phyloP scores from a whole-genome alignment of 2,888 invertebrate species.

The Mythimna lalbum region DNA sequence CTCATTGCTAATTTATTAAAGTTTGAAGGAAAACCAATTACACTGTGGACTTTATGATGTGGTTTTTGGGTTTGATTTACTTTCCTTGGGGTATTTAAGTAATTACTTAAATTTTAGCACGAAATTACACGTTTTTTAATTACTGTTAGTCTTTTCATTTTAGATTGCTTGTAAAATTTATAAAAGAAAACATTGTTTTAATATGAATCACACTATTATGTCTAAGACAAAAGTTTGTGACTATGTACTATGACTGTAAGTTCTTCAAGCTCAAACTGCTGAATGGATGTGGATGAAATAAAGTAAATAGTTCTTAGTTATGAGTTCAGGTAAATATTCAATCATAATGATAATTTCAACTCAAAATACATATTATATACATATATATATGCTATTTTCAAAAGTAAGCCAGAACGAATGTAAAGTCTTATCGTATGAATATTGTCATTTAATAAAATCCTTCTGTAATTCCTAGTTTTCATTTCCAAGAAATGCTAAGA shows the following conservation, averaged over 20 bases:
- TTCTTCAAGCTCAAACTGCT: no score
- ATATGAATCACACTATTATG: no score
- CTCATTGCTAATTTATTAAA: conserved; percentile 36
- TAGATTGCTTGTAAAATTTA: not conserved
- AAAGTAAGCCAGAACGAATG: no score
- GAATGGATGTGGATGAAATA: no score
- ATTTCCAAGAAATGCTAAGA: not conserved
- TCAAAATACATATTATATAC: no score
- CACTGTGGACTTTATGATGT: conserved; percentile 20
- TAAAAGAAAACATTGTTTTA: not conserved
- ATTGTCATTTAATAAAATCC: not conserved
- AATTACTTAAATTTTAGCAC: conserved; percentile 4
- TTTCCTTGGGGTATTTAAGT: conserved; percentile 4
- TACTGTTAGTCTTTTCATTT: not conserved
- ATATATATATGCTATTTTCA: no score
- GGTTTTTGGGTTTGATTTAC: conserved; percentile 15
- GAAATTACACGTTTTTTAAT: not conserved
- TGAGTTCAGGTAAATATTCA: no score
- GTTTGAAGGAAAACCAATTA: conserved; percentile 43
- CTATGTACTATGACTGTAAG: no score
- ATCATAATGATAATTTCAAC: no score
- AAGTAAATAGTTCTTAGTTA: no score
- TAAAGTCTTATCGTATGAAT: no score
- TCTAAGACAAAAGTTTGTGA: no score
- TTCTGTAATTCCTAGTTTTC: not conserved